phyloP scores from a whole-genome alignment of 1,140 invertebrate genomes.

The Leucophenga varia region DNA sequence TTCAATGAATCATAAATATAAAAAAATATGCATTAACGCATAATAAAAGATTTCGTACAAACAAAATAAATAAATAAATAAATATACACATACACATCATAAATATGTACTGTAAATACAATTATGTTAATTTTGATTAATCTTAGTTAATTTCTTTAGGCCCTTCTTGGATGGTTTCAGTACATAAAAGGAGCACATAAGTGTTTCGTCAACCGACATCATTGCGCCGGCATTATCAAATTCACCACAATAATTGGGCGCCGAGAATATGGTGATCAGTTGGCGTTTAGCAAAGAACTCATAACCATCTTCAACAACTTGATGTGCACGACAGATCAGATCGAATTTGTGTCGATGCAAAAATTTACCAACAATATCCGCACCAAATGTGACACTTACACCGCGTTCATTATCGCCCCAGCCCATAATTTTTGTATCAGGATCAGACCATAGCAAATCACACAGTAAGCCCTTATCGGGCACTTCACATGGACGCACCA shows the following conservation, averaged over 20 bases:
- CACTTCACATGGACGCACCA: constrained; percentile 87
- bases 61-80: too few species aligned
- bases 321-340: constrained; percentile 93
- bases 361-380: constrained; percentile 90
- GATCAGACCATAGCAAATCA: constrained; percentile 95
- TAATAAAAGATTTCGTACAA: too few species aligned
- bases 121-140: too few species aligned
- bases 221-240: constrained; percentile 97
- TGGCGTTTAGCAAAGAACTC: constrained; percentile 98
- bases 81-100: too few species aligned
- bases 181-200: constrained; percentile 90
- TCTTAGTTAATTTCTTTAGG: constrained; percentile 96
- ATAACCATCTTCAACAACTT: constrained; percentile 97
- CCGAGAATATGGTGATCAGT: constrained; percentile 90
- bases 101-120: too few species aligned
- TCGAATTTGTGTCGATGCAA: constrained; percentile 92
- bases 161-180: constrained; percentile 84
- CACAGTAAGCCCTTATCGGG: constrained; percentile 90
- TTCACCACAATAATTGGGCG: constrained; percentile 69
- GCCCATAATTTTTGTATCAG: constrained; percentile 82
- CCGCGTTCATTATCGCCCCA: constrained; percentile 95
- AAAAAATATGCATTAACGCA: too few species aligned
- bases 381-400: constrained; percentile 91
- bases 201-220: constrained; percentile 98
- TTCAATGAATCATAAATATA: too few species aligned